Evolutionary conservation across 2,113 vertebrate genomes (phyloP), one percentile per base, ranked within the genome.

Genomic region (Helogale parvula): DNA sequence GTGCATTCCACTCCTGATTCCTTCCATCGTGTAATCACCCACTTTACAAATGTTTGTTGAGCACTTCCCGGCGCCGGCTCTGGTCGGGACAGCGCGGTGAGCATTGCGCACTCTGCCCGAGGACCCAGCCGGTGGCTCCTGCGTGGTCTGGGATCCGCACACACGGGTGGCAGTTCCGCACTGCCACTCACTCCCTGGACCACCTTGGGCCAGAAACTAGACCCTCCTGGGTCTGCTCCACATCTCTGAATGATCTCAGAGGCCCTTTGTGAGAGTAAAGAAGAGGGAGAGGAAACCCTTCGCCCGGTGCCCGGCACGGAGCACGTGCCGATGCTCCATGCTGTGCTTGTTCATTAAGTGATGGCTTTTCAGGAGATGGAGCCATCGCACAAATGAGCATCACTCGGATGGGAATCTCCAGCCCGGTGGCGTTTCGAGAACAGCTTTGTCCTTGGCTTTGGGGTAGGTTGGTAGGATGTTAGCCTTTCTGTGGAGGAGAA

Each of bases 1-100:
- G 0, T 31, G 41, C 33, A 3, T 92, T 63, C 33, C 2, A 33
- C 5, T 7, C 0, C 29, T 2, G 38, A 35, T 21, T 52, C 27
- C 3, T 69, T 69, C 21, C 29, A 54, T 50, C 57, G 6, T 38
- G 31, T 23, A 45, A 10, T 54, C 21, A 4, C 60, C 63, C 17
- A 31, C 29, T 72, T 35, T 19, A 41, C 41, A 35, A 29, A 27
- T 50, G 25, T 41, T 25, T 9, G 12, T 3, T 3, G 50, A 1
- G 14, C 12, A 12, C 52, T n/a, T 65, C 38, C 41, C 71, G 25
- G 4, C 27, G 5, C 2, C 3, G 15, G 47, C 35, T 50, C 41
- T 33, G 5, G 12, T 25, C 29, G 0, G 6, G 29, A 25, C 0
- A 7, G 19, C 66, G 8, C 1, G 0, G 16, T 5, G 63, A 14